A percentile compares a stretch with the other conserved stretches of the same genome.
Evolutionary conservation across 2,888 invertebrate species (phyloP).

Genomic region (Tryphoninae sp.): DNA sequence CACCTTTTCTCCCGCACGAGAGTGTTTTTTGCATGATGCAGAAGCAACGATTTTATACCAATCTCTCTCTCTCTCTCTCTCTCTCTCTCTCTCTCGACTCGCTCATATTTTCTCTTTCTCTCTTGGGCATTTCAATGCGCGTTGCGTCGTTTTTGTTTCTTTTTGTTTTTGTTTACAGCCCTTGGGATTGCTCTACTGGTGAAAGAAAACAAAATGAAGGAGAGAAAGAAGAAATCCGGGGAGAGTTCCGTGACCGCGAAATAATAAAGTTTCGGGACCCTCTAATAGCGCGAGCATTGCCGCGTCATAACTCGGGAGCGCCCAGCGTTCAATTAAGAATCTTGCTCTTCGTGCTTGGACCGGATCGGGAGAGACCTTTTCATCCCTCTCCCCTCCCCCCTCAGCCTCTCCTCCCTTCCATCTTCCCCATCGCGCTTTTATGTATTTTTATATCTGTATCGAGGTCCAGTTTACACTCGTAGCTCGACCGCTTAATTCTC

Average conservation of each 20-base stretch:
- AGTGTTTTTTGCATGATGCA: conserved; percentile 50
- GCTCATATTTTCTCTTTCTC: not conserved
- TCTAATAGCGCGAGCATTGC: conserved; percentile 44
- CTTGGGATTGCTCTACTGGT: conserved; percentile 28
- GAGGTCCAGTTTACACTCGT: conserved; percentile 4
- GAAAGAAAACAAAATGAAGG: conserved; percentile 9
- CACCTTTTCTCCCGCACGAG: conserved; percentile 49
- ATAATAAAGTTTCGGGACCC: conserved; percentile 51
- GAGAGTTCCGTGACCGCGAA: conserved; percentile 36
- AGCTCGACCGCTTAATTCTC: conserved; percentile 44
- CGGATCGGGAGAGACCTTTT: conserved; percentile 49
- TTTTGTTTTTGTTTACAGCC: conserved; percentile 10
- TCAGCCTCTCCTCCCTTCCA: not conserved
- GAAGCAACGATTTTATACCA: conserved; percentile 48
- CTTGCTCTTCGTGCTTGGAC: conserved; percentile 37
- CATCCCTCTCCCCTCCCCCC: conserved; percentile 48
- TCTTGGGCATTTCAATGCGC: not conserved
- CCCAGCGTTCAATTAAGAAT: conserved; percentile 59
- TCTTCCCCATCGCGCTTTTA: conserved; percentile 30
- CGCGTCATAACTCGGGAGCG: conserved; percentile 51
- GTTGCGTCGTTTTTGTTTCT: not conserved
- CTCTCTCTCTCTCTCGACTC: not conserved
- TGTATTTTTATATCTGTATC: conserved; percentile 20
- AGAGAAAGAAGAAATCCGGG: not conserved
- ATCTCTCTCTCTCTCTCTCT: conserved; percentile 13